These are phyloP conservation scores for Clarias pachynema DNA, from an alignment of 2,797 vertebrate genomes.

Conservation along the genomic window DNA sequence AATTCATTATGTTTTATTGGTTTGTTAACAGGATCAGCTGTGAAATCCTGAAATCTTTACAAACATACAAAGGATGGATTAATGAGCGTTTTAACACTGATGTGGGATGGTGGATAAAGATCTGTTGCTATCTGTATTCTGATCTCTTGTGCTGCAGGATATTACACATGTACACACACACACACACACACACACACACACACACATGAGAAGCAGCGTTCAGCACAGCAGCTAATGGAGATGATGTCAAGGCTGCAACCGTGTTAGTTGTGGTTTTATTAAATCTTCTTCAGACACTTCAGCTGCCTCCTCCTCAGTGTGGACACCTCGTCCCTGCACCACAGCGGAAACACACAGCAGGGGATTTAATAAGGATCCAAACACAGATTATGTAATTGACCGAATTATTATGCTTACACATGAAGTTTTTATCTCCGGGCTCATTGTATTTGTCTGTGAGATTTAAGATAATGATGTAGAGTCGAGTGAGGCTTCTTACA, in stretches of 20 bases:
- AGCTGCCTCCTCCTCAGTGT: conserved; percentile 29
- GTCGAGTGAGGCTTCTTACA: conserved; percentile 7
- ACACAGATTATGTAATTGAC: conserved; percentile 50
- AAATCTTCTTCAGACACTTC: conserved; percentile 46
- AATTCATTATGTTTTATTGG: neutral
- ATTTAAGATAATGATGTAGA: conserved; percentile 48
- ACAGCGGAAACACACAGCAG: conserved; percentile 35
- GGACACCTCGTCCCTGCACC: conserved; percentile 30
- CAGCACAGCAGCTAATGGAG: conserved; percentile 33
- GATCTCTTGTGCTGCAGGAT: conserved; percentile 3
- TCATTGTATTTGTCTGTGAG: conserved; percentile 18
- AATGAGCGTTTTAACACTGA: conserved; percentile 6
- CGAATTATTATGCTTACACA: conserved; percentile 52
- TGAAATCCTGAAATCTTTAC: neutral
- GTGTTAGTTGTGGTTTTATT: conserved; percentile 35
- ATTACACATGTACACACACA: neutral
- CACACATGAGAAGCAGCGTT: conserved; percentile 24
- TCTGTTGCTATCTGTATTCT: conserved; percentile 9
- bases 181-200: neutral
- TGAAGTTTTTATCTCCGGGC: conserved; percentile 35
- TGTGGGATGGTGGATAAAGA: conserved; percentile 9
- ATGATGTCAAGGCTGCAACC: conserved; percentile 38
- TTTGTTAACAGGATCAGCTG: neutral
- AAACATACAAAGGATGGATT: neutral
- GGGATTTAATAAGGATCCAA: conserved; percentile 52